Conservation (phyloP, 1,140 invertebrate species). For the Cyclina sinensis region DNA sequence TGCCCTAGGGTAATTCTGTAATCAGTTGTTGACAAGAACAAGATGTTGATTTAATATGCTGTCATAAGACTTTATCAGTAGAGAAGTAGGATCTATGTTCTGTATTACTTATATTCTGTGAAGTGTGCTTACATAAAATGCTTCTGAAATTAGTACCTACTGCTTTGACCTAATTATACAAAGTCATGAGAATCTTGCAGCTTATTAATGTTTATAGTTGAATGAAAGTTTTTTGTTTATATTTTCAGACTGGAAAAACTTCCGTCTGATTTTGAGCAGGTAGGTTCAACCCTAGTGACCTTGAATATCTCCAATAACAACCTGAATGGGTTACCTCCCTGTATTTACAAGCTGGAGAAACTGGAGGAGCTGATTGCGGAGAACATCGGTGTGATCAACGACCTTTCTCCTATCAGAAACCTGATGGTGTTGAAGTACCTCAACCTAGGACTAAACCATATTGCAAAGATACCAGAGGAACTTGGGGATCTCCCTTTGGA, state of each 20-base stretch:
- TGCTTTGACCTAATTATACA: too few species aligned
- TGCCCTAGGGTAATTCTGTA: too few species aligned
- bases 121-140: too few species aligned
- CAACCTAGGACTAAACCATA: conserved; percentile 42
- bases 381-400: conserved; percentile 75
- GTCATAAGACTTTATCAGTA: too few species aligned
- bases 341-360: conserved; percentile 61
- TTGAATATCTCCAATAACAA: conserved; percentile 78
- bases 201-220: too few species aligned
- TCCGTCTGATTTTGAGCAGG: conserved; percentile 57
- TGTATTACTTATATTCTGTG: too few species aligned
- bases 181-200: too few species aligned
- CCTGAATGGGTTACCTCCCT: conserved; percentile 72
- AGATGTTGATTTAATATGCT: too few species aligned
- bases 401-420: conserved; percentile 66
- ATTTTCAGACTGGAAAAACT: conserved; percentile 47
- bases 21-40: too few species aligned
- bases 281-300: conserved; percentile 54
- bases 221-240: too few species aligned
- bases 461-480: conserved; percentile 39
- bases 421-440: conserved; percentile 50
- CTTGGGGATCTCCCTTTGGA: conserved; percentile 71
- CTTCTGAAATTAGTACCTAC: too few species aligned
- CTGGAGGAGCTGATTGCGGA: conserved; percentile 74
- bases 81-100: too few species aligned